phyloP scores from a whole-genome alignment of 2,113 vertebrate species.

The Lepisosteus osseus region DNA sequence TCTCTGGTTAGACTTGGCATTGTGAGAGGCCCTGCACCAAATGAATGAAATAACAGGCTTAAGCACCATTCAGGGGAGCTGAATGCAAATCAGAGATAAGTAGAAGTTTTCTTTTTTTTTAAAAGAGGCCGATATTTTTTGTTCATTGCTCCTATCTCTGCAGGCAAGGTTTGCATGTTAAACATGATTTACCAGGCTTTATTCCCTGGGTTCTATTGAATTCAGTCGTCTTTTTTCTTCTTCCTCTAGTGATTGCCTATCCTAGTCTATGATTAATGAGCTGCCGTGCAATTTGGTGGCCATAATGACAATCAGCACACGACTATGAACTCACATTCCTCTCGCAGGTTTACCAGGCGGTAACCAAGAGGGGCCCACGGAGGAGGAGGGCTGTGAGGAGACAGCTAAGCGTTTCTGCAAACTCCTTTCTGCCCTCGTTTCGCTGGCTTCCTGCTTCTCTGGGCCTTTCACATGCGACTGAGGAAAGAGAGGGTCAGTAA shows the following conservation, averaged over 20 bases:
- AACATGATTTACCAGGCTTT: slow-evolving; percentile 79
- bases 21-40: slow-evolving; percentile 76
- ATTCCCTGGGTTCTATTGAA: slow-evolving; percentile 64
- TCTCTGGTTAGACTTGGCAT: slow-evolving; percentile 69
- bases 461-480: too few species aligned
- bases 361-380: slow-evolving; percentile 69
- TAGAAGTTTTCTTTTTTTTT: slow-evolving; percentile 80
- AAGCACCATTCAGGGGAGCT: slow-evolving; percentile 77
- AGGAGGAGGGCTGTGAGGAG: slow-evolving; percentile 70
- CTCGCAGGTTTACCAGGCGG: slow-evolving; percentile 78
- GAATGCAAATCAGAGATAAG: slow-evolving; percentile 89
- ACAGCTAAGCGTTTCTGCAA: slow-evolving; percentile 74
- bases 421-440: slow-evolving; percentile 74
- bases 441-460: slow-evolving; percentile 18
- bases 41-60: slow-evolving; percentile 86
- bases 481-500: too few species aligned
- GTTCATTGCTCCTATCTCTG: slow-evolving; percentile 68
- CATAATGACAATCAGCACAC: slow-evolving; percentile 76
- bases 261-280: slow-evolving; percentile 85
- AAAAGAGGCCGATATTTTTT: slow-evolving; percentile 68
- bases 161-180: slow-evolving; percentile 76
- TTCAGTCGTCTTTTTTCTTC: slow-evolving; percentile 58
- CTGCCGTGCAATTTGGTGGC: slow-evolving; percentile 79
- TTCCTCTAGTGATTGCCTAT: slow-evolving; percentile 70
- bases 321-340: slow-evolving; percentile 78